Percentiles rank a stretch among this genome's conserved stretches.
These are phyloP conservation scores for Bufotes viridis DNA, from an alignment of 2,797 vertebrate species.

Conservation along the genomic window DNA sequence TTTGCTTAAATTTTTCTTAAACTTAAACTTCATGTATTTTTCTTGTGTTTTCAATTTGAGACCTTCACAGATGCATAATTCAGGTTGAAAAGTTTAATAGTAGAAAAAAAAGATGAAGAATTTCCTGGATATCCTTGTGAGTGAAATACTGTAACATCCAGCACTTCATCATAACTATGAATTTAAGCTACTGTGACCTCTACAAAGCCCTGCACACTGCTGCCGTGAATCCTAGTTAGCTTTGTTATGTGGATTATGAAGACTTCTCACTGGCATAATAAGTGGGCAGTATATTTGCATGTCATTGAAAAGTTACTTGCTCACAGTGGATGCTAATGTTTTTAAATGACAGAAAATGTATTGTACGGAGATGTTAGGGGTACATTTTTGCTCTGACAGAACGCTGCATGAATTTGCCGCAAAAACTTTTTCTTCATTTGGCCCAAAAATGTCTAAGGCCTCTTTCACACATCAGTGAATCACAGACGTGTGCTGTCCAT, in stretches of 20 bases:
- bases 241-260: conserved; percentile 24
- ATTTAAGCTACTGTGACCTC: conserved; percentile 7
- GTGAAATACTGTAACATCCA: conserved; percentile 22
- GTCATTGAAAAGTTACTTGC: neutral
- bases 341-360: neutral
- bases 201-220: neutral
- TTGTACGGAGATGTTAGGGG: neutral
- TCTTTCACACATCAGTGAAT: no score
- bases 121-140: conserved; percentile 23
- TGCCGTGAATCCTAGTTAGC: neutral
- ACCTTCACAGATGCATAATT: conserved; percentile 12
- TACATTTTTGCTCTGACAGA: neutral
- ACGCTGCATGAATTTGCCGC: neutral
- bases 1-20: neutral
- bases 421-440: neutral
- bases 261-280: conserved; percentile 10
- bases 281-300: conserved; percentile 14
- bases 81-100: neutral
- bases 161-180: conserved; percentile 24
- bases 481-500: no score
- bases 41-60: neutral
- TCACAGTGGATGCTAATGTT: neutral
- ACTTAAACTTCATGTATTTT: neutral
- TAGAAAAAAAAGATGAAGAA: neutral
- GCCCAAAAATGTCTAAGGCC: neutral